These are phyloP conservation scores for Dendroctonus valens DNA, from an alignment of 1,140 invertebrate genomes.

Conservation along the genomic window DNA sequence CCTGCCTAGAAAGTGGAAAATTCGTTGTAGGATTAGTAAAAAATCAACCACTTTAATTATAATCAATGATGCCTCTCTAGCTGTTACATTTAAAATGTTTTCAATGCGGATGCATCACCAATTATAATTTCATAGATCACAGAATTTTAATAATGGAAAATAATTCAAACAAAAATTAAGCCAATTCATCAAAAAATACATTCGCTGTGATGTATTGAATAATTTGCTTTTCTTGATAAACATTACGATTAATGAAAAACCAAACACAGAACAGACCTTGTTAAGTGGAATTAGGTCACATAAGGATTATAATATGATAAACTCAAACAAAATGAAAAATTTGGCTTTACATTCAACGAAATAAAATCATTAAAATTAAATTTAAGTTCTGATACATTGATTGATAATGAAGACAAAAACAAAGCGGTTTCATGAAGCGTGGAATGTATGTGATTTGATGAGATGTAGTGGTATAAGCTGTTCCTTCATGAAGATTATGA, in stretches of 20 bases:
- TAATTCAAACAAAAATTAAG: neutral
- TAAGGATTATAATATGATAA: neutral
- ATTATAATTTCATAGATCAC: too few species aligned
- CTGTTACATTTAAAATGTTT: too few species aligned
- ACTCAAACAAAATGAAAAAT: neutral
- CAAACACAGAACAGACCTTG: too few species aligned
- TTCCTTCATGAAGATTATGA: neutral
- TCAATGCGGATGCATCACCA: too few species aligned
- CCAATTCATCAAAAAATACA: neutral
- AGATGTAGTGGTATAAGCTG: slow-evolving; percentile 27
- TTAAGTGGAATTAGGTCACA: too few species aligned
- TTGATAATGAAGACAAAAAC: slow-evolving; percentile 19
- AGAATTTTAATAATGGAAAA: neutral
- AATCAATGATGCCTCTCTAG: too few species aligned
- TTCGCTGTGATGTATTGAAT: neutral
- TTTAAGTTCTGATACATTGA: neutral
- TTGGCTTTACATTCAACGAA: slow-evolving; percentile 1
- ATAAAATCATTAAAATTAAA: slow-evolving; percentile 1
- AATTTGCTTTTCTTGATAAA: neutral
- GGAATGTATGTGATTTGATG: slow-evolving; percentile 27
- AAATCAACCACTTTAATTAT: too few species aligned
- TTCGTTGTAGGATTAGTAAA: too few species aligned
- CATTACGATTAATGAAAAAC: too few species aligned
- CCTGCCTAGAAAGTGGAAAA: slow-evolving; percentile 59
- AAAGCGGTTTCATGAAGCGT: slow-evolving; percentile 25